Percentiles rank a stretch among this genome's conserved stretches.
Evolutionary conservation across 1,140 invertebrate species (phyloP).

Genomic region (Ctenoplectra terminalis): DNA sequence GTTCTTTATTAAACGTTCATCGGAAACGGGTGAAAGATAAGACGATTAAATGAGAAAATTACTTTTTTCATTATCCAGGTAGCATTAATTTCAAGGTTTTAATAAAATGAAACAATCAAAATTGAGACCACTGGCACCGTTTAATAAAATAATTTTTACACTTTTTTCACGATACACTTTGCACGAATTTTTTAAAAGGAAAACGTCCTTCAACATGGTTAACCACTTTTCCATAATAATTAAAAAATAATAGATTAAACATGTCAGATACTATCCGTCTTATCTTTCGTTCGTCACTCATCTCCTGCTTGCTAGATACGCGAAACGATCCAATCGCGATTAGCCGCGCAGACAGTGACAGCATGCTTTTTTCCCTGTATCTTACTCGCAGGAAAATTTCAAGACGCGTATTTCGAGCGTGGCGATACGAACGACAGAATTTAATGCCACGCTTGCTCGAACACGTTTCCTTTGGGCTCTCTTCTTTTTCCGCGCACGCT

Average conservation of each 20-base stretch:
- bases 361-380: not conserved
- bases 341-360: not conserved
- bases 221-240: too few relatives aligned
- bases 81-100: too few relatives aligned
- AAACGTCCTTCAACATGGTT: too few relatives aligned
- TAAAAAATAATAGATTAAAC: too few relatives aligned
- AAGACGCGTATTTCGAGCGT: not conserved
- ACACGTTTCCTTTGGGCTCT: not conserved
- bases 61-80: too few relatives aligned
- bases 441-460: conserved; percentile 17
- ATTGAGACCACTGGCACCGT: too few relatives aligned
- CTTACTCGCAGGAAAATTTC: not conserved
- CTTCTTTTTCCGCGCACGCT: not conserved
- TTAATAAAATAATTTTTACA: too few relatives aligned
- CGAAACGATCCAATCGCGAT: not conserved
- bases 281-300: not conserved
- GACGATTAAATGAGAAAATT: not conserved
- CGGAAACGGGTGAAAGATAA: not conserved
- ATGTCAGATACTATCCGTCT: too few relatives aligned
- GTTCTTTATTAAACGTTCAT: conserved; percentile 14
- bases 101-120: too few relatives aligned
- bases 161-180: too few relatives aligned
- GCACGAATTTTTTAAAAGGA: too few relatives aligned
- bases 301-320: not conserved
- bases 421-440: not conserved